These are phyloP conservation scores for Idaea aversata DNA, from an alignment of 2,888 invertebrate genomes.

Conservation along the genomic window DNA sequence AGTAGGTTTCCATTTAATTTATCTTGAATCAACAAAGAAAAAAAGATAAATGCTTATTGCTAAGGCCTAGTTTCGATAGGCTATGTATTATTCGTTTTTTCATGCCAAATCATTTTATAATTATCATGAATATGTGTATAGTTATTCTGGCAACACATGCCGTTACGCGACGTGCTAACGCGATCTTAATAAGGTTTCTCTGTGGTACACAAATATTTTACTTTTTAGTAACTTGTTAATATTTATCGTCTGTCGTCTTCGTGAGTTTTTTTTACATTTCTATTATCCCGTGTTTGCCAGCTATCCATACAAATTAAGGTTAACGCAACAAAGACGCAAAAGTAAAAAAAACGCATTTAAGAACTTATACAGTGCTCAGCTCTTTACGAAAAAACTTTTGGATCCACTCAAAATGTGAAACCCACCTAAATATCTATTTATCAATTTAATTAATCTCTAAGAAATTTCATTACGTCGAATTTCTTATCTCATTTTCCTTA, in stretches of 20 bases:
- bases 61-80: neutral
- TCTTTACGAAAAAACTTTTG: conserved; percentile 7
- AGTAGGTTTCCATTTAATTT: too few species aligned
- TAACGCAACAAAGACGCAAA: neutral
- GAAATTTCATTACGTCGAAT: conserved; percentile 1
- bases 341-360: neutral
- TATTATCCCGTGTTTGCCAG: too few species aligned
- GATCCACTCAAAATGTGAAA: neutral
- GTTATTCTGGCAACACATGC: conserved; percentile 15
- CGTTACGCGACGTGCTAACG: conserved; percentile 40
- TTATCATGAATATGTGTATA: neutral
- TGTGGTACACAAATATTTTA: conserved; percentile 28
- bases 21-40: too few species aligned
- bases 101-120: neutral
- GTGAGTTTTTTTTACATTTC: neutral
- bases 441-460: conserved; percentile 1
- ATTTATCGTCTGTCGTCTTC: neutral
- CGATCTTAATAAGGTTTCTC: conserved; percentile 45
- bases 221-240: neutral
- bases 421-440: neutral
- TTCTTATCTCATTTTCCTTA: conserved; percentile 1
- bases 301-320: too few species aligned
- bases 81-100: neutral
- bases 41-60: neutral
- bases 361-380: conserved; percentile 6